Conservation (phyloP, 2,113 vertebrate species). For the Solenodon paradoxus region DNA sequence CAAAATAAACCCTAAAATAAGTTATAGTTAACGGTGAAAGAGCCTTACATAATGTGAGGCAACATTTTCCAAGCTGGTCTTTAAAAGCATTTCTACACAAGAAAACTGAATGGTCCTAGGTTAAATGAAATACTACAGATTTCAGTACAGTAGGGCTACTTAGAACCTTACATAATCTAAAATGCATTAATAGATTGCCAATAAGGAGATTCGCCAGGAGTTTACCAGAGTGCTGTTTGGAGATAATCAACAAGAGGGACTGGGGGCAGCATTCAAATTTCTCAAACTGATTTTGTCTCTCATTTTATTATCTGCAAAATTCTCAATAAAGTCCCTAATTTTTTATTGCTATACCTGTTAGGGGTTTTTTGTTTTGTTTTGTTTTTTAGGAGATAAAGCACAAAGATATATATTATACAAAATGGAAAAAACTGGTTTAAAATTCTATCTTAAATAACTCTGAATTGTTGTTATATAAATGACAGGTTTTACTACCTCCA, state of each 20-base stretch:
- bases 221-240: not conserved
- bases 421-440: slow-evolving; percentile 22
- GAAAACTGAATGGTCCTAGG: not conserved
- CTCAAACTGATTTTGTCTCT: not conserved
- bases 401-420: not conserved
- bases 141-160: not conserved
- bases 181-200: not conserved
- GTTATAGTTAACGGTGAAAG: not conserved
- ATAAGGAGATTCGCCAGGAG: not conserved
- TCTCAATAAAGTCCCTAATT: not conserved
- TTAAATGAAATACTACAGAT: slow-evolving; percentile 21
- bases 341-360: not conserved
- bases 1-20: slow-evolving; percentile 18
- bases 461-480: not conserved
- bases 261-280: too few species aligned
- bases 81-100: not conserved
- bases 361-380: too few species aligned
- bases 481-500: not conserved
- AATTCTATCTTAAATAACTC: not conserved
- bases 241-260: not conserved
- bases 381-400: not conserved
- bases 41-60: not conserved
- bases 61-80: not conserved
- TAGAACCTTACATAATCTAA: not conserved
- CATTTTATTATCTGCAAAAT: slow-evolving; percentile 31